Evolutionary conservation across 2,888 invertebrate species (phyloP), one percentile per base, ranked within the genome.

Genomic region (Shargacucullia verbasci): DNA sequence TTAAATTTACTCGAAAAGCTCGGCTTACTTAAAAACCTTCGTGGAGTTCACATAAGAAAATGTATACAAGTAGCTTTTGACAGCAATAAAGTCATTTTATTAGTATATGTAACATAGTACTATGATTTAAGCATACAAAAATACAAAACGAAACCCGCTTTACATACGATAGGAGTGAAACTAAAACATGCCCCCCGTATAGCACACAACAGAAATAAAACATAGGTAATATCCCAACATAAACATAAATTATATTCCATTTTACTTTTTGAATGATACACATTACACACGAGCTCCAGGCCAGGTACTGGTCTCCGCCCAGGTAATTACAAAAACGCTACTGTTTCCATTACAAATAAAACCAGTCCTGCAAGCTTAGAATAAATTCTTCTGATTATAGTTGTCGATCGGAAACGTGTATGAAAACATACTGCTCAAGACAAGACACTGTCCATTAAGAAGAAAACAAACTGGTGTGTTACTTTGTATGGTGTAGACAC

Each of bases 291-390:
- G 48, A 35, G 58, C 53, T 53, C 35, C 59, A 65, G 52, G 60
- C 58, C 27, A 35, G 44, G 34, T 39, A 66, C 77, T 56, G 54
- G 81, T 76, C 67, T 12, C 53, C 65, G 63, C 68, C 66, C 68
- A 73, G 43, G 41, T 71, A 63, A 71, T 74, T 70, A 76, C 66
- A 70, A 70, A 69, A 69, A 66, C 58, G 71, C 75, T 74, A 68
- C 76, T 70, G 70, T 73, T 73, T 76, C 64, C 62, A 58, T 66
- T 66, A 45, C 59, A 73, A 79, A 67, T 43, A 46, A 55, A 59
- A 64, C 61, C 55, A 34, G 59, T 58, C 37, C 37, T 45, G 54
- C 58, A 38, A 48, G 49, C 48, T 60, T 55, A 39, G 48, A 56
- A 56, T 50, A 53, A 56, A 55, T 59, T 52, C 41, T 47, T 27